Percentiles rank a stretch among this genome's conserved stretches.
phyloP scores from a whole-genome alignment of 2,797 vertebrate species.

The Chanos chanos region DNA sequence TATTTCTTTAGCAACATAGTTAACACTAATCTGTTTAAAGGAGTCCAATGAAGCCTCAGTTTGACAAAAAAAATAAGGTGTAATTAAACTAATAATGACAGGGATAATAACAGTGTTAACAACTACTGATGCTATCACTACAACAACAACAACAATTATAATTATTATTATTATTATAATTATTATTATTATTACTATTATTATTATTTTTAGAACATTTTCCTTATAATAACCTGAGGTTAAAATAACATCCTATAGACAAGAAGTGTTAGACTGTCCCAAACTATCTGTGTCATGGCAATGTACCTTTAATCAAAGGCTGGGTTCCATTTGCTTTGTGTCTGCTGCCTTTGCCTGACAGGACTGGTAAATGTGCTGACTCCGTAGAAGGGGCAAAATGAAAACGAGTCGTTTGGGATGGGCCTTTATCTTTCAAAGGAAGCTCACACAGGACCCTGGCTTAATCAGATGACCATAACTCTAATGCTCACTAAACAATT shows the following conservation, averaged over 20 bases:
- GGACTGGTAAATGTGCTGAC: conserved; percentile 32
- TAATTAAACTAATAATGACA: too few relatives aligned
- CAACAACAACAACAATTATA: neutral
- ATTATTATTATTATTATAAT: neutral
- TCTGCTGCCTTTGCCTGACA: conserved; percentile 36
- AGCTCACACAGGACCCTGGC: conserved; percentile 2
- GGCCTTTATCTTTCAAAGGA: too few relatives aligned
- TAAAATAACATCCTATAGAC: too few relatives aligned
- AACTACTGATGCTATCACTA: too few relatives aligned
- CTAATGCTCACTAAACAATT: conserved; percentile 26
- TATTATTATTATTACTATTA: neutral
- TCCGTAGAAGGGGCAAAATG: conserved; percentile 3
- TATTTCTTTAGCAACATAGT: too few relatives aligned
- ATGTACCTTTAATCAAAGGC: too few relatives aligned
- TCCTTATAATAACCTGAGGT: neutral
- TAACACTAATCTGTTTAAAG: too few relatives aligned
- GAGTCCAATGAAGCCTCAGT: too few relatives aligned
- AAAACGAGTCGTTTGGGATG: conserved; percentile 17
- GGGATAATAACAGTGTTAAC: too few relatives aligned
- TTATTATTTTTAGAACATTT: neutral
- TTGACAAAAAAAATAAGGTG: too few relatives aligned
- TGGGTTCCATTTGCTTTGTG: neutral
- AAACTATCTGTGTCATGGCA: too few relatives aligned
- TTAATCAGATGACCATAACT: conserved; percentile 28
- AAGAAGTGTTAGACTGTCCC: too few relatives aligned